Conservation (phyloP, 2,888 invertebrate genomes). For the Andrena chrysosceles region DNA sequence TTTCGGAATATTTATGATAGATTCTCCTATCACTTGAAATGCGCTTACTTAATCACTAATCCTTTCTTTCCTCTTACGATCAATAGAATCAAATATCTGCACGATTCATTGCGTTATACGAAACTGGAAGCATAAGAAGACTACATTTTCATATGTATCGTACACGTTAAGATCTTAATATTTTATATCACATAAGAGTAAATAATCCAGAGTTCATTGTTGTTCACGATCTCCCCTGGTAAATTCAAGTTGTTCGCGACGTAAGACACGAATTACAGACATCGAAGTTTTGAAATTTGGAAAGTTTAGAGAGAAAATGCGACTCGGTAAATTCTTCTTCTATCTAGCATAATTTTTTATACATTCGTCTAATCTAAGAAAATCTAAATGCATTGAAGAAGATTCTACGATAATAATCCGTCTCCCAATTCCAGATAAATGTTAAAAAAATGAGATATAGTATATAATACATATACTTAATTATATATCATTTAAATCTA, state of each 20-base stretch:
- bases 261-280: constrained; percentile 9
- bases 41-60: constrained; percentile 17
- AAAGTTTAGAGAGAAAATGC: constrained; percentile 4
- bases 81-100: constrained; percentile 4
- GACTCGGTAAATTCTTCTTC: constrained; percentile 9
- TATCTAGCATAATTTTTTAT: constrained; percentile 6
- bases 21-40: constrained; percentile 23
- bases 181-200: constrained; percentile 13
- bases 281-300: constrained; percentile 16
- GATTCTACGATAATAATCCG: constrained; percentile 13
- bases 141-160: not conserved
- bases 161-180: constrained; percentile 18
- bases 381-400: not conserved
- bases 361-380: constrained; percentile 24
- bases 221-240: not conserved
- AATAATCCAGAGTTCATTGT: not conserved
- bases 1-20: constrained; percentile 10
- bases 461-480: not conserved
- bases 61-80: not conserved
- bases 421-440: not conserved
- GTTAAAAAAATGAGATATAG: constrained; percentile 16
- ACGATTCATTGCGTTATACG: constrained; percentile 14
- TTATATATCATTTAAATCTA: constrained; percentile 27
- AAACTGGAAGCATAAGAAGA: constrained; percentile 24
- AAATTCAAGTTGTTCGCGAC: not conserved